Evolutionary conservation across 2,888 invertebrate species (phyloP).

Genomic region (Tridacna crocea): DNA sequence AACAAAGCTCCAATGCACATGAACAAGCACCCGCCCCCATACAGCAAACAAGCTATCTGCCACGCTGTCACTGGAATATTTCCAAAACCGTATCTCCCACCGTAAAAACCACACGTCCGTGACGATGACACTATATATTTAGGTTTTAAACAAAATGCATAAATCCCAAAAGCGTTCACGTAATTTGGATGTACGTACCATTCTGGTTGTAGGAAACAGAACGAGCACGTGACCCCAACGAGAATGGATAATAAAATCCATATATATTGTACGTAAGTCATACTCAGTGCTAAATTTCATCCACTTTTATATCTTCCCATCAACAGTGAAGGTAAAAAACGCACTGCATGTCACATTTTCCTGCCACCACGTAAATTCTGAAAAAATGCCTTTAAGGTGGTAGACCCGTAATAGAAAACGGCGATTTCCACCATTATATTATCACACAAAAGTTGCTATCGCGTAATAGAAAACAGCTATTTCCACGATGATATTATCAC

Average conservation of each 20-base stretch:
- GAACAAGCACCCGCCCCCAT: constrained; percentile 81
- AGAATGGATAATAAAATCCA: constrained; percentile 83
- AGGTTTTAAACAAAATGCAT: constrained; percentile 71
- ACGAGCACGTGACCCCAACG: constrained; percentile 82
- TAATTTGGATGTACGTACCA: constrained; percentile 82
- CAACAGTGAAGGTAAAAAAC: neutral
- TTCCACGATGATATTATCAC: too few relatives aligned
- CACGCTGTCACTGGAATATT: constrained; percentile 79
- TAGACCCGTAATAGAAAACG: too few relatives aligned
- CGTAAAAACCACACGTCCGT: constrained; percentile 73
- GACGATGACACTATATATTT: constrained; percentile 29
- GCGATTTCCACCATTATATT: too few relatives aligned
- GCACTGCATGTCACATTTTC: neutral
- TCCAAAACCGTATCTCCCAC: constrained; percentile 75
- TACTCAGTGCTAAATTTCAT: neutral
- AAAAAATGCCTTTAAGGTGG: neutral
- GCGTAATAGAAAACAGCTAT: too few relatives aligned
- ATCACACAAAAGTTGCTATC: too few relatives aligned
- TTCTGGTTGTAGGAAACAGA: constrained; percentile 84
- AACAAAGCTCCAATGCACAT: constrained; percentile 78
- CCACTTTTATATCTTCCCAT: neutral
- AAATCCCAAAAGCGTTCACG: constrained; percentile 76
- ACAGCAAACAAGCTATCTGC: constrained; percentile 81
- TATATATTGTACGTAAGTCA: constrained; percentile 72
- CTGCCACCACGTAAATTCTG: too few relatives aligned